Conservation (phyloP, 1,140 invertebrate species). For the Drosophila prosaltans region DNA sequence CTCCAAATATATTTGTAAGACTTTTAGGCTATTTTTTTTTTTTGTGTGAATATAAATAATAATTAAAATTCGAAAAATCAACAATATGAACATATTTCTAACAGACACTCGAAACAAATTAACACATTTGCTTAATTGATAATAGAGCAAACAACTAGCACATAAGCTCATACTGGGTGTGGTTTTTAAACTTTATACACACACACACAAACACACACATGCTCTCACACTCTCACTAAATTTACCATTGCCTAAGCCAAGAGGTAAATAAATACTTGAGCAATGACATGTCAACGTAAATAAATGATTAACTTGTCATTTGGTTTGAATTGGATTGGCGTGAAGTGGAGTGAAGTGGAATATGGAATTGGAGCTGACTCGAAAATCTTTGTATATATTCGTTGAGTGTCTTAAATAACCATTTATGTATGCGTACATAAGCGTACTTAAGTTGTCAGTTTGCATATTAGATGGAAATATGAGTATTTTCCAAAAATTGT, state of each 20-base stretch:
- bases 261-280: slow-evolving; percentile 77
- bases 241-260: slow-evolving; percentile 37
- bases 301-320: slow-evolving; percentile 79
- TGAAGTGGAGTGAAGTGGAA: slow-evolving; percentile 21
- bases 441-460: slow-evolving; percentile 78
- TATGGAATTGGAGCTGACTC: slow-evolving; percentile 22
- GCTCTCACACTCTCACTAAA: neutral
- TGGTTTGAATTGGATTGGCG: slow-evolving; percentile 40
- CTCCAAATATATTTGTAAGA: neutral
- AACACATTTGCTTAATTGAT: neutral
- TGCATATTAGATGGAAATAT: slow-evolving; percentile 66
- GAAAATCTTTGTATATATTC: slow-evolving; percentile 28
- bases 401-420: slow-evolving; percentile 49
- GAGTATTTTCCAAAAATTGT: slow-evolving; percentile 34
- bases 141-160: slow-evolving; percentile 10
- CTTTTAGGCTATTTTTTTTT: neutral
- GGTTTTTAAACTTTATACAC: slow-evolving; percentile 4
- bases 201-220: neutral
- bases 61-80: slow-evolving; percentile 6
- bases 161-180: slow-evolving; percentile 9
- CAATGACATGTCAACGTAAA: slow-evolving; percentile 78
- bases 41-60: neutral
- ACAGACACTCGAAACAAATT: neutral
- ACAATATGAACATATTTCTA: neutral
- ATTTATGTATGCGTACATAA: slow-evolving; percentile 70